Percentiles rank a stretch among this genome's conserved stretches.
Evolutionary conservation across 1,140 invertebrate species (phyloP).

Genomic region (Macrobrachium rosenbergii): DNA sequence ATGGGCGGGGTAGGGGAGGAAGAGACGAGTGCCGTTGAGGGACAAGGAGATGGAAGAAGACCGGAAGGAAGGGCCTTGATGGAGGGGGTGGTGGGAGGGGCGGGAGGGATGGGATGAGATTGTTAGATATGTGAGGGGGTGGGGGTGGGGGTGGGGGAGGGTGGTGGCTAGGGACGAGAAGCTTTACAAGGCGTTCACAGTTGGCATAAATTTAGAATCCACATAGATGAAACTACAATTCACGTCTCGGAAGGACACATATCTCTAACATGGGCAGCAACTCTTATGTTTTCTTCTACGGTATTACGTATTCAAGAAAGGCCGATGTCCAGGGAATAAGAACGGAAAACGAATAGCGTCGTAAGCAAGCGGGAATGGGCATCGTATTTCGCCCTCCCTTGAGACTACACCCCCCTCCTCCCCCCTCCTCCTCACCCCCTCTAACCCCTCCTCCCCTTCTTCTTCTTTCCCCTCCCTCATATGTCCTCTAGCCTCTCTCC

Average conservation of each 20-base stretch:
- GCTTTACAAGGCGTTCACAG: slow-evolving; percentile 38
- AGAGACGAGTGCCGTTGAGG: no score
- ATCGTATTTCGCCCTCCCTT: slow-evolving; percentile 57
- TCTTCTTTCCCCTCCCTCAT: neutral
- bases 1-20: neutral
- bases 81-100: neutral
- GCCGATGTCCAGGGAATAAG: slow-evolving; percentile 62
- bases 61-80: no score
- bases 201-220: slow-evolving; percentile 59
- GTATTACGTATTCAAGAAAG: slow-evolving; percentile 60
- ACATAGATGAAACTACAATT: slow-evolving; percentile 46
- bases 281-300: slow-evolving; percentile 24
- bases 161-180: neutral
- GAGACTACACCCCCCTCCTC: slow-evolving; percentile 14
- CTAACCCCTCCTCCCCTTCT: no score
- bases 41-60: no score
- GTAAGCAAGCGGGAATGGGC: slow-evolving; percentile 57
- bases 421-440: neutral
- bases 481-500: neutral
- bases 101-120: no score
- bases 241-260: slow-evolving; percentile 47
- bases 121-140: no score
- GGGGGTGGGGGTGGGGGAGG: no score
- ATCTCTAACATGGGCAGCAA: slow-evolving; percentile 31
- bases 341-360: slow-evolving; percentile 57